Conservation (phyloP, 2,113 vertebrate species). For the Ardeotis arabs region DNA sequence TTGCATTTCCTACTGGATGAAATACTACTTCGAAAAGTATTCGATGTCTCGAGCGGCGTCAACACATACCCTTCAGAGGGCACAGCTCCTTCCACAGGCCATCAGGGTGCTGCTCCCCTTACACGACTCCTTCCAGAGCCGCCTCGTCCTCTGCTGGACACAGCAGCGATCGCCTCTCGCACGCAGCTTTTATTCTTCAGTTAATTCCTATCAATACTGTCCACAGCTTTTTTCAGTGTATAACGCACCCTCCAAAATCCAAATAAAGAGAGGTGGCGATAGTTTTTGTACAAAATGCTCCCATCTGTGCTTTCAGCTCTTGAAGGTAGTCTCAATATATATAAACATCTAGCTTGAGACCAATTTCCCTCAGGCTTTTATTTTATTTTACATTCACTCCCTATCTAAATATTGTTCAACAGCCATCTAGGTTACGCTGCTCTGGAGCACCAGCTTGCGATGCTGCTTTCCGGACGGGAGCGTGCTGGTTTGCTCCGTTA, state of each 20-base stretch:
- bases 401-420: not conserved
- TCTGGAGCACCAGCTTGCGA: not conserved
- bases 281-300: not conserved
- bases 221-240: not conserved
- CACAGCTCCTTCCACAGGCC: not conserved
- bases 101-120: not conserved
- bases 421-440: not conserved
- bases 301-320: not conserved
- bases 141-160: not conserved
- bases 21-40: not conserved
- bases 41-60: fast-evolving
- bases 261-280: not conserved
- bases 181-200: not conserved
- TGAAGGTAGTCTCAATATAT: not conserved
- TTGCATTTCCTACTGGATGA: not conserved
- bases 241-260: not conserved
- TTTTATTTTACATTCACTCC: constrained; percentile 1
- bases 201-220: not conserved
- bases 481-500: fast-evolving
- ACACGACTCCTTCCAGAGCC: not conserved
- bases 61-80: not conserved
- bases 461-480: fast-evolving
- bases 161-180: not conserved
- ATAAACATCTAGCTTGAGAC: not conserved
- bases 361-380: not conserved